A percentile compares a stretch with the other conserved stretches of the same genome.
Conservation (phyloP, 2,797 vertebrate species). For the Vespertilio murinus region DNA sequence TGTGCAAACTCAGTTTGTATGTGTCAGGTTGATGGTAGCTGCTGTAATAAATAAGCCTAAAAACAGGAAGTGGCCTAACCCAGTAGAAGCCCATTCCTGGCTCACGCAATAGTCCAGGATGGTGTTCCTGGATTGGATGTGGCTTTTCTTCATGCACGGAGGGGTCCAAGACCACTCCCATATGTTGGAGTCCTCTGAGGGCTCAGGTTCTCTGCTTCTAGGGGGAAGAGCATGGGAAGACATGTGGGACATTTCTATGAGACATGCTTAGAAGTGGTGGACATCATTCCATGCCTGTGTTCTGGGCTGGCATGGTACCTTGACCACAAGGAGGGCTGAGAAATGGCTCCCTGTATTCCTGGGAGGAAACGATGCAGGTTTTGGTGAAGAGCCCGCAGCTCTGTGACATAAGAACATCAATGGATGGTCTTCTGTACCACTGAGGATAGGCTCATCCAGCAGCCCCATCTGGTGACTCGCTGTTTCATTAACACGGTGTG, state of each 20-base stretch:
- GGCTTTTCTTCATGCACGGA: not conserved
- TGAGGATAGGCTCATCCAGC: not conserved
- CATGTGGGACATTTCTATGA: accelerated
- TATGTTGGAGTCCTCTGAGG: not conserved
- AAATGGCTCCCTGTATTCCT: not conserved
- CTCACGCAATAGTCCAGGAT: not conserved
- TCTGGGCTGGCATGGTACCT: not conserved
- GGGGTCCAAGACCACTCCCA: not conserved
- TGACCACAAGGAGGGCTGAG: not conserved
- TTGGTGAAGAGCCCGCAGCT: not conserved
- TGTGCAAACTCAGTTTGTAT: not conserved
- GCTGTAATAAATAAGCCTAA: not conserved
- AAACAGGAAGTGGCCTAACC: not conserved
- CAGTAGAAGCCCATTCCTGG: not conserved
- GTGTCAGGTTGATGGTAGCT: not conserved
- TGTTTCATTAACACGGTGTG: not conserved
- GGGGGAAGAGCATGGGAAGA: not conserved
- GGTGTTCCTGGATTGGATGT: not conserved
- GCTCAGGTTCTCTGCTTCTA: not conserved
- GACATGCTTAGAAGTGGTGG: no score
- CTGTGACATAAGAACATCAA: not conserved
- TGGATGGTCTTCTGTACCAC: not conserved
- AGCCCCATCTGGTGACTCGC: not conserved
- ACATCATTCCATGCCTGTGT: accelerated
- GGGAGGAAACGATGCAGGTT: not conserved